Conservation (phyloP, 92 coral and sea anemone genomes). For the Palythoa heliodiscus region DNA sequence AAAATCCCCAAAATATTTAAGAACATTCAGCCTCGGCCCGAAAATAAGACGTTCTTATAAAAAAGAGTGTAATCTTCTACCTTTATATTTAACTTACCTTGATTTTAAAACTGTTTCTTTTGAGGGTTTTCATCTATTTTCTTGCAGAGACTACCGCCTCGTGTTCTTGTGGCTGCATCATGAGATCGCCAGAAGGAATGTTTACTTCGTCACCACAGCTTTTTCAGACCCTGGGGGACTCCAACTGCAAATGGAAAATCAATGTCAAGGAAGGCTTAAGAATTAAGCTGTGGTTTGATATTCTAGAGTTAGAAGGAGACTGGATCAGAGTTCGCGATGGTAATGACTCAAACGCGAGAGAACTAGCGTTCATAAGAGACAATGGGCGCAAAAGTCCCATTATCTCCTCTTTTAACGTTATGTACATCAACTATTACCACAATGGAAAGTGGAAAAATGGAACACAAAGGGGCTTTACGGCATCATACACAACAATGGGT, state of each 20-base stretch:
- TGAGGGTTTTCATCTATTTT: not conserved
- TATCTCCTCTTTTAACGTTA: conserved; percentile 61
- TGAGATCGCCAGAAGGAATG: conserved; percentile 81
- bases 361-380: conserved; percentile 64
- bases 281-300: conserved; percentile 92
- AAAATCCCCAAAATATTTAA: too few relatives aligned
- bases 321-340: conserved; percentile 83
- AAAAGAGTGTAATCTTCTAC: too few relatives aligned
- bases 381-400: conserved; percentile 52
- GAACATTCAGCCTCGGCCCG: too few relatives aligned
- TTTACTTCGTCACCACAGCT: conserved; percentile 88
- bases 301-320: conserved; percentile 78
- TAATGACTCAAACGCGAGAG: conserved; percentile 71
- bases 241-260: conserved; percentile 85
- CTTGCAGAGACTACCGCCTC: conserved; percentile 50
- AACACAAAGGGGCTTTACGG: conserved; percentile 79
- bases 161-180: conserved; percentile 88
- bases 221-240: conserved; percentile 56
- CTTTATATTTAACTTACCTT: not conserved
- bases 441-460: conserved; percentile 82
- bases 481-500: conserved; percentile 76
- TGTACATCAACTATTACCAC: conserved; percentile 76
- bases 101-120: not conserved
- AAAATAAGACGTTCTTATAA: too few relatives aligned
- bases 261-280: conserved; percentile 52